Evolutionary conservation across 2,888 invertebrate genomes (phyloP).

Genomic region (Artemia sp.): DNA sequence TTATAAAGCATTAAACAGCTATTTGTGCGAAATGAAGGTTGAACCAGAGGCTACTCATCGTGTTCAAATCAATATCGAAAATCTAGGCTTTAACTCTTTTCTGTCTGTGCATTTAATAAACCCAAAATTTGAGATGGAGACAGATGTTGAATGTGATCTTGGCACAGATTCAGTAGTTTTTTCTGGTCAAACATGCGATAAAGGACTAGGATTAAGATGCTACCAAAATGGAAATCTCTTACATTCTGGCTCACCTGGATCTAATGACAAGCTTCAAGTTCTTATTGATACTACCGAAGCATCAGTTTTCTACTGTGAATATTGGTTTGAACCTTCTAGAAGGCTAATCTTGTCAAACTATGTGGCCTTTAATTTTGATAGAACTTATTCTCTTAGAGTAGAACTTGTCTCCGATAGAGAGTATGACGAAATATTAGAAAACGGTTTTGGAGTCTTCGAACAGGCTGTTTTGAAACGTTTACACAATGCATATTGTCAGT

Average conservation of each 20-base stretch:
- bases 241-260: not conserved
- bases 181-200: not conserved
- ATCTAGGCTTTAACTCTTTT: too few species aligned
- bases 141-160: not conserved
- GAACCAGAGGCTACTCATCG: not conserved
- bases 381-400: not conserved
- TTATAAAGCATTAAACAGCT: not conserved
- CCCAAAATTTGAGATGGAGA: not conserved
- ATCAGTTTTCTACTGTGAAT: not conserved
- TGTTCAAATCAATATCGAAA: not conserved
- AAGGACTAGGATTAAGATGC: not conserved
- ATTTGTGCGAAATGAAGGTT: not conserved
- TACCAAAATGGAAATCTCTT: not conserved
- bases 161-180: not conserved
- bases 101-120: not conserved
- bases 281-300: not conserved
- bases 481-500: too few species aligned
- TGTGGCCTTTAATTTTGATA: not conserved
- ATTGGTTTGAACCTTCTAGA: constrained; percentile 2
- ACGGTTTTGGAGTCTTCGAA: too few species aligned
- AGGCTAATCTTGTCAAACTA: not conserved
- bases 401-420: not conserved
- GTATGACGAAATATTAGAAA: too few species aligned
- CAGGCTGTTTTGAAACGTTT: too few species aligned
- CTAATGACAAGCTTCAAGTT: too few species aligned